Evolutionary conservation across 2,113 vertebrate genomes (phyloP).

Genomic region (Pandion haliaetus): DNA sequence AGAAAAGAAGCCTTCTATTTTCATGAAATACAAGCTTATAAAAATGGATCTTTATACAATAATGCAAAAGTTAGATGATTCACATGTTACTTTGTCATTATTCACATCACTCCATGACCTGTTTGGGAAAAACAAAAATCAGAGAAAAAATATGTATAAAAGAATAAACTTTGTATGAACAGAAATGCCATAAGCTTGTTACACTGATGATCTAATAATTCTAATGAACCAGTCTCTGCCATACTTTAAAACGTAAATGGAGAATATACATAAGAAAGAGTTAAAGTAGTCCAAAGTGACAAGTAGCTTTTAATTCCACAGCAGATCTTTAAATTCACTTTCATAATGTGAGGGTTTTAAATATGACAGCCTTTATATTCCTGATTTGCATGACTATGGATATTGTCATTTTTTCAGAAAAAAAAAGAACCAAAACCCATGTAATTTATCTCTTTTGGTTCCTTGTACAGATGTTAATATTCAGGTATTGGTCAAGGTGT

Average conservation of each 20-base stretch:
- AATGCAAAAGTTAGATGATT: neutral
- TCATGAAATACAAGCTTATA: neutral
- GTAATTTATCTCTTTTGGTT: neutral
- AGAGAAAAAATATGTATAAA: neutral
- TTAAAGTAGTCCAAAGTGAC: neutral
- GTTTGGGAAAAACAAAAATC: neutral
- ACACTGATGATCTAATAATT: neutral
- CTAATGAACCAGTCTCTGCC: neutral
- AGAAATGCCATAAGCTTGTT: neutral
- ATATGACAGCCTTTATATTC: accelerated
- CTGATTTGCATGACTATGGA: neutral
- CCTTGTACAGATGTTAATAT: neutral
- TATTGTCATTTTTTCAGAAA: neutral
- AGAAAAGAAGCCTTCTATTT: neutral
- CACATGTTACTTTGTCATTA: neutral
- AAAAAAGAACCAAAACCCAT: neutral
- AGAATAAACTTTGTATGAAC: neutral
- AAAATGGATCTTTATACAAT: neutral
- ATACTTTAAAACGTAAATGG: neutral
- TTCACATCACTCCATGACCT: neutral
- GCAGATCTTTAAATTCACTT: neutral
- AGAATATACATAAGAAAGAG: neutral
- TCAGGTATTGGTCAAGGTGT: neutral
- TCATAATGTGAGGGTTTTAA: neutral
- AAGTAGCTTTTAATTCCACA: neutral